A percentile compares a stretch with the other conserved stretches of the same genome.
Conservation (phyloP, 2,797 vertebrate genomes). For the Eupleurogrammus muticus region DNA sequence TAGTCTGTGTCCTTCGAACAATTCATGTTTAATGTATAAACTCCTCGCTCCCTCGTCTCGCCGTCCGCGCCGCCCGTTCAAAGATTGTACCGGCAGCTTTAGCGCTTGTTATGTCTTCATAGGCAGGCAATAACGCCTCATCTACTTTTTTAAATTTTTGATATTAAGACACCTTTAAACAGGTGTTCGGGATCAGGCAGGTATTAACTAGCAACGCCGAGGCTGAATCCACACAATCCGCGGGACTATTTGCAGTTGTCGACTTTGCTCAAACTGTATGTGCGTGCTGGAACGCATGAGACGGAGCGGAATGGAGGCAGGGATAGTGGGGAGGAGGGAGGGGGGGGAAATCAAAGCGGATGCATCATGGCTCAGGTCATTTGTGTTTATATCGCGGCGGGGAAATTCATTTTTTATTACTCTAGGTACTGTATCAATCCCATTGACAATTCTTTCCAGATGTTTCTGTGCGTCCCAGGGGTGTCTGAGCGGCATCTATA, state of each 20-base stretch:
- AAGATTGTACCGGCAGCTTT: constrained; percentile 52
- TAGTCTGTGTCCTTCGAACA: constrained; percentile 80
- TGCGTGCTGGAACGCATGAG: constrained; percentile 25
- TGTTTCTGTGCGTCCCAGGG: constrained; percentile 77
- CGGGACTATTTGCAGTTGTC: constrained; percentile 32
- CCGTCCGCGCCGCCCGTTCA: constrained; percentile 56
- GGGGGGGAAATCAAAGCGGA: constrained; percentile 62
- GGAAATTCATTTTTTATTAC: constrained; percentile 84
- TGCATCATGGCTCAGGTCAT: constrained; percentile 71
- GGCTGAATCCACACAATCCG: constrained; percentile 22
- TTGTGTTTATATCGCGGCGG: constrained; percentile 77
- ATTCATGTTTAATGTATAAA: constrained; percentile 86
- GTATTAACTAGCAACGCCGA: constrained; percentile 24
- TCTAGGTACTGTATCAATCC: constrained; percentile 76
- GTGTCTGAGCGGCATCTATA: constrained; percentile 70
- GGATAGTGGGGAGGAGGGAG: not conserved
- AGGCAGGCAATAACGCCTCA: constrained; percentile 48
- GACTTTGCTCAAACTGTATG: constrained; percentile 50
- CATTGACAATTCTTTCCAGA: constrained; percentile 82
- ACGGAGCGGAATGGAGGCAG: constrained; percentile 35
- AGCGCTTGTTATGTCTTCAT: constrained; percentile 59
- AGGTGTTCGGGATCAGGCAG: constrained; percentile 47
- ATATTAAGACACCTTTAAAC: constrained; percentile 56
- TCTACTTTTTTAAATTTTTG: constrained; percentile 52
- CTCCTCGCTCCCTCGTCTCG: constrained; percentile 66